A percentile compares a stretch with the other conserved stretches of the same genome.
Conservation (phyloP, 2,113 vertebrate genomes). For the Seriola rivoliana region DNA sequence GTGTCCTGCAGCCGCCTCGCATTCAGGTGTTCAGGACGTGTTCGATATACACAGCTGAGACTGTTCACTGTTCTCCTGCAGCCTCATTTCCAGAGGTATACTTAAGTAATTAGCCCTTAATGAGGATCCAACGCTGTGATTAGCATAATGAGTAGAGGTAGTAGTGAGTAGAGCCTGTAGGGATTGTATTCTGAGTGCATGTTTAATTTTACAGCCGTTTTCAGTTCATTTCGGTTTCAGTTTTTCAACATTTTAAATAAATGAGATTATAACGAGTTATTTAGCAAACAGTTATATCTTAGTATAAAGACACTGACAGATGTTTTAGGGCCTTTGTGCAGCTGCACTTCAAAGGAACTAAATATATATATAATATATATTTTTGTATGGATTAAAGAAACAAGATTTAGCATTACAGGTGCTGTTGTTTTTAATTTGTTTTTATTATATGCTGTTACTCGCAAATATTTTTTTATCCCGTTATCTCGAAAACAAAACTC, state of each 20-base stretch:
- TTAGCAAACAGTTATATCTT: too few species aligned
- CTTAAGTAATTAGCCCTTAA: slow-evolving; percentile 12
- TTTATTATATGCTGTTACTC: too few species aligned
- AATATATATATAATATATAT: too few species aligned
- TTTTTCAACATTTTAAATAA: too few species aligned
- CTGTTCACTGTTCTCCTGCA: background rate
- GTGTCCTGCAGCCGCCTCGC: slow-evolving; percentile 27
- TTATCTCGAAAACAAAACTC: too few species aligned
- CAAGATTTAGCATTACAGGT: too few species aligned
- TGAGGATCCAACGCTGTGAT: slow-evolving; percentile 15
- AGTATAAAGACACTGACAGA: background rate
- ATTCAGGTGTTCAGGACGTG: slow-evolving; percentile 28
- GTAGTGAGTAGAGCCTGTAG: background rate
- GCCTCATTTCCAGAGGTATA: background rate
- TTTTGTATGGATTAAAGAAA: too few species aligned
- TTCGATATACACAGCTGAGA: background rate
- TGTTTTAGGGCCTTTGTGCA: background rate
- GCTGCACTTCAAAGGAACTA: too few species aligned
- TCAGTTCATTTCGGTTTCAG: too few species aligned
- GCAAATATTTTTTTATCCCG: too few species aligned
- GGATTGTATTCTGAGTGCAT: background rate
- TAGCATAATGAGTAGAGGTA: background rate
- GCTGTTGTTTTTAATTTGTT: too few species aligned
- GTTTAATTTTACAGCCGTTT: background rate
- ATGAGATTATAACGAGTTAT: too few species aligned